A percentile compares a stretch with the other conserved stretches of the same genome.
Evolutionary conservation across 2,888 invertebrate species (phyloP).

Genomic region (Nemapogon koenigi): DNA sequence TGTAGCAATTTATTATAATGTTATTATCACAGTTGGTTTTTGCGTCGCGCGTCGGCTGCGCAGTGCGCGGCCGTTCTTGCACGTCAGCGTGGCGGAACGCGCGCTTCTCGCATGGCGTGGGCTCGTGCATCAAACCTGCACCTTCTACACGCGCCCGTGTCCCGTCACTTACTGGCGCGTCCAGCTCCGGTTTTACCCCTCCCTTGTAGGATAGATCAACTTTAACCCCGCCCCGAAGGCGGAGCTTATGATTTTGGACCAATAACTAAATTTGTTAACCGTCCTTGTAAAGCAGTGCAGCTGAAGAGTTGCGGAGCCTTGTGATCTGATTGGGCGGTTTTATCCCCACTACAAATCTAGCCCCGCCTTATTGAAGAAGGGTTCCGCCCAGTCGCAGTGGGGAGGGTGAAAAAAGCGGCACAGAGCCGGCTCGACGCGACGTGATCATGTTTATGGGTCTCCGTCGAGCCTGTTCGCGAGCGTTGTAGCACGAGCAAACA

Average conservation of each 20-base stretch:
- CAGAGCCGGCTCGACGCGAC: constrained; percentile 42
- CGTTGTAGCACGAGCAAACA: constrained; percentile 51
- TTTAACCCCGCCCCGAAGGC: constrained; percentile 38
- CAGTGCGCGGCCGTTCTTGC: constrained; percentile 53
- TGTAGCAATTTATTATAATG: constrained; percentile 21
- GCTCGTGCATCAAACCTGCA: constrained; percentile 36
- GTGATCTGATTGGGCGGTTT: constrained; percentile 31
- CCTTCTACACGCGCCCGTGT: constrained; percentile 47
- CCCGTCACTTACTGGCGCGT: constrained; percentile 59
- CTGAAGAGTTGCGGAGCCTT: constrained; percentile 17
- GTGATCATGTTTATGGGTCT: constrained; percentile 62
- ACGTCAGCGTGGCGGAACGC: constrained; percentile 48
- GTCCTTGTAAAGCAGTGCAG: constrained; percentile 39
- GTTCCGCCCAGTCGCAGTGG: constrained; percentile 24
- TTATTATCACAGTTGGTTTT: constrained; percentile 47
- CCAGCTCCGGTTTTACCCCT: constrained; percentile 51
- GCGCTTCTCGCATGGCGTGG: constrained; percentile 47
- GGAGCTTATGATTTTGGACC: constrained; percentile 29
- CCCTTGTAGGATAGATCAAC: constrained; percentile 57
- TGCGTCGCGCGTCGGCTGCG: constrained; percentile 49
- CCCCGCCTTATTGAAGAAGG: constrained; percentile 29
- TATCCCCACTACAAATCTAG: constrained; percentile 31
- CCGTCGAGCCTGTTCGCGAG: constrained; percentile 55
- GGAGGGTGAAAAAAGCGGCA: constrained; percentile 54
- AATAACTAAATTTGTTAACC: constrained; percentile 37